Evolutionary conservation across 2,888 invertebrate species (phyloP), one percentile per base, ranked within the genome.

Genomic region (Sicus ferrugineus): DNA sequence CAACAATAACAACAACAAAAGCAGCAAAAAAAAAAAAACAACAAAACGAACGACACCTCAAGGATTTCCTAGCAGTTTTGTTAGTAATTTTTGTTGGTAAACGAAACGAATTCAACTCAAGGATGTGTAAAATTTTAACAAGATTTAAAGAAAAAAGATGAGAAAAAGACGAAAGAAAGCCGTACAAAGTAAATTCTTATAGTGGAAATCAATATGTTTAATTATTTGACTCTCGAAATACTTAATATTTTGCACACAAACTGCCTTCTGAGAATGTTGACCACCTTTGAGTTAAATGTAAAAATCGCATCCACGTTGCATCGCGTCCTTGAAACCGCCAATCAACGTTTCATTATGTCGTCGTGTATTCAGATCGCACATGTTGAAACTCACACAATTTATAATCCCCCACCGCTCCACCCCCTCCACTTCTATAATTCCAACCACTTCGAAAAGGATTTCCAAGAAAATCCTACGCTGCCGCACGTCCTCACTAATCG

Each of bases 41-140:
- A 23, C 23, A 23, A 52, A 9, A 52, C 16, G 5, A 46, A n/a
- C n/a, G n/a, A 46, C 21, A 23, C 21, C 11, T 21, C 21, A 21
- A 21, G 21, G n/a, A n/a, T n/a, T n/a, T n/a, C n/a, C n/a, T n/a
- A n/a, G n/a, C n/a, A n/a, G n/a, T n/a, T n/a, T n/a, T n/a, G n/a
- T n/a, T n/a, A n/a, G n/a, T n/a, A n/a, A n/a, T n/a, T n/a, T n/a
- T n/a, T n/a, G n/a, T n/a, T n/a, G n/a, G 38, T 9, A 34, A 34
- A 34, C 38, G 46, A 46, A 46, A 46, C n/a, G 46, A 46, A 46
- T 26, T n/a, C 31, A 46, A 46, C 16, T 46, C 56, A 30, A 56
- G 30, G 56, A 56, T 28, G 56, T 30, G n/a, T 56, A 56, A 56
- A 56, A 28, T 56, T 56, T 56, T 28, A 56, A 56, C 56, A 56